Conservation (phyloP, 1,140 invertebrate species). For the Calephelis virginiensis region DNA sequence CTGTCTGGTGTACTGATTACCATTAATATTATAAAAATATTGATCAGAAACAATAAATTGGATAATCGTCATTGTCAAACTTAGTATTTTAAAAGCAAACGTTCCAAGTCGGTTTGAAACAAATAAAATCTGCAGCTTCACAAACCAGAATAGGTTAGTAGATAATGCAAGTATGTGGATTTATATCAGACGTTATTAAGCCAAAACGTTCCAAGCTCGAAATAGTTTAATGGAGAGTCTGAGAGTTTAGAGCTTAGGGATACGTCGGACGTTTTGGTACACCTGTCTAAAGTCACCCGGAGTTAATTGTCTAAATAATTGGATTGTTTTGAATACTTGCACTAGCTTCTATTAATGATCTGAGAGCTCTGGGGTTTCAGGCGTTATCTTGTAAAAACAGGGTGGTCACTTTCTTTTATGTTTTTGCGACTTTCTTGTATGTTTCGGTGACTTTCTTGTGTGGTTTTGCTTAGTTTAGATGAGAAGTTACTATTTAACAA, state of each 20-base stretch:
- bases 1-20: too few species aligned
- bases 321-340: conserved; percentile 40
- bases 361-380: not conserved
- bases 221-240: conserved; percentile 30
- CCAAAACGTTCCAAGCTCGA: conserved; percentile 15
- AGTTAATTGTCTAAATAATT: conserved; percentile 61
- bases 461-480: too few species aligned
- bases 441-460: too few species aligned
- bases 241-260: conserved; percentile 23
- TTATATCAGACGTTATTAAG: conserved; percentile 7
- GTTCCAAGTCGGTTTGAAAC: too few species aligned
- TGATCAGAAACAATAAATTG: too few species aligned
- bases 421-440: not conserved
- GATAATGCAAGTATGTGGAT: not conserved
- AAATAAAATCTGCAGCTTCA: too few species aligned
- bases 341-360: not conserved
- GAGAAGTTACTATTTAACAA: too few species aligned
- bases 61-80: too few species aligned
- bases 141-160: too few species aligned
- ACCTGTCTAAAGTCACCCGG: conserved; percentile 44
- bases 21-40: too few species aligned
- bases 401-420: not conserved
- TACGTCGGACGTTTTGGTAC: conserved; percentile 20
- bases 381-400: not conserved
- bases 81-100: too few species aligned